Evolutionary conservation across 1,140 invertebrate species (phyloP), one percentile per base, ranked within the genome.

Genomic region (Lethocerus indicus): DNA sequence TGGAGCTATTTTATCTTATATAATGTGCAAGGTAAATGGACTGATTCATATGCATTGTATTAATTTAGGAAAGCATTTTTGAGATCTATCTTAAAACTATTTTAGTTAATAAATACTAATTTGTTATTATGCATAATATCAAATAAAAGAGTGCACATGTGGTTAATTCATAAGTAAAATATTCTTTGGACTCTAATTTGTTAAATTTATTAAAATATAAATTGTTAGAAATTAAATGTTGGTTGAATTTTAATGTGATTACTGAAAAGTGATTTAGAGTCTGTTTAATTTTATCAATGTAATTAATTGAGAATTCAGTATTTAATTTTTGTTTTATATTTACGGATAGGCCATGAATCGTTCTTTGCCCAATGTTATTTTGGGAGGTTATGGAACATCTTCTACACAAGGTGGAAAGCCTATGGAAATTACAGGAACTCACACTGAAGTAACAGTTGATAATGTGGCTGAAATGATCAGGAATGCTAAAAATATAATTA

Each of bases 1-100:
- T 54, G 88, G 88, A 61, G 88, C 87, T 44, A 92, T 92, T 65
- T 71, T 93, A 2, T 91, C 87, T 0, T 90, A 93, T 66, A 92
- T 93, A 57, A 92, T 92, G 88, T 92, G 88, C 73, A 87, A 87
- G 69, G 83, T 83, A 66, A 60, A 52, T 49, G n/a, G n/a, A n/a
- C n/a, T n/a, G n/a, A n/a, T n/a, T n/a, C n/a, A n/a, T n/a, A n/a
- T n/a, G n/a, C n/a, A n/a, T n/a, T n/a, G n/a, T n/a, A n/a, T n/a
- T n/a, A n/a, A n/a, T n/a, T n/a, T n/a, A n/a, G n/a, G n/a, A n/a
- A n/a, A n/a, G n/a, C n/a, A n/a, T n/a, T n/a, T n/a, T n/a, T n/a
- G n/a, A n/a, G n/a, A n/a, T n/a, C n/a, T n/a, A n/a, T n/a, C n/a
- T n/a, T n/a, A n/a, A n/a, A n/a, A n/a, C n/a, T n/a, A n/a, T n/a